Evolutionary conservation across 2,113 vertebrate species (phyloP), one percentile per base, ranked within the genome.

Genomic region (Potamarius usumacintae): DNA sequence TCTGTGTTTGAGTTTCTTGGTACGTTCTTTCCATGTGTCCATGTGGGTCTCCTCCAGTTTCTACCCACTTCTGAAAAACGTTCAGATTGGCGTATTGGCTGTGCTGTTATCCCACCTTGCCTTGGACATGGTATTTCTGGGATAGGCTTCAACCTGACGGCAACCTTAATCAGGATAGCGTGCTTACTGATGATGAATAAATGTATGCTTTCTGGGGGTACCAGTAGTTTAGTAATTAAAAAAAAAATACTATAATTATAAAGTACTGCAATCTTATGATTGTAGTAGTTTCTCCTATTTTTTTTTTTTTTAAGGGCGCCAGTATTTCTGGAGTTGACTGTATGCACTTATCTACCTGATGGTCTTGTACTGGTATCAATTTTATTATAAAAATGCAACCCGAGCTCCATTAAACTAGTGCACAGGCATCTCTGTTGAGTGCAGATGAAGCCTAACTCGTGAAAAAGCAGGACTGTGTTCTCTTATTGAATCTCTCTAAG

Each of bases 351-450:
- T 87, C 76, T 58, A 85, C 65, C 84, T 76, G 42, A 81, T 82
- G 69, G n/a, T 57, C 53, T 79, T n/a, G 63, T 71, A 78, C 55
- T 60, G 79, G 62, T 63, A 74, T 88, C 58, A 67, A 82, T 88
- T 82, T 85, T 80, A 25, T 90, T 80, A 80, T 67, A 82, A 88
- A 88, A 90, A 86, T 71, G 89, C 85, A 90, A 90, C 87, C 83
- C 69, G 89, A 90, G 87, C 76, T 67, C 67, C 67, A 81, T 86
- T 80, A 84, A 67, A 86, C 53, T 22, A 27, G 86, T 8, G 30
- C 53, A 17, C 53, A 79, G 85, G 71, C 22, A 67, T 34, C 50
- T 52, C 60, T 86, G 63, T 50, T 60, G 74, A 58, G 69, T 83
- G 52, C 76, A 82, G 48, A 62, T 63, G 27, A 48, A 82, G 76